phyloP scores from a whole-genome alignment of 1,140 invertebrate genomes.

The Aradophagus sp. region DNA sequence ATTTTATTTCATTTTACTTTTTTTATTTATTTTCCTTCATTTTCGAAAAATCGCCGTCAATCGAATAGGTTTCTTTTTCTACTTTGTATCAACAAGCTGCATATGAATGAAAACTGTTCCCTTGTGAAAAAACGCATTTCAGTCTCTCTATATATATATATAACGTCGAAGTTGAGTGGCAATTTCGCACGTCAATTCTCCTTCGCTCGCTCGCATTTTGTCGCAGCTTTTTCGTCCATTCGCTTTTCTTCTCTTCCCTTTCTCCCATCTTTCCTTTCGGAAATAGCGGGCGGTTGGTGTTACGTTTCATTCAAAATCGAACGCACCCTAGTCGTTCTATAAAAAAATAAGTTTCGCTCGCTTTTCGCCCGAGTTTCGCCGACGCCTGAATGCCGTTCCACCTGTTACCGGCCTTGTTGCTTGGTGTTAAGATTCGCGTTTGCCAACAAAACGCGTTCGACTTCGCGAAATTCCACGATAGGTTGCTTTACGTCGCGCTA shows the following conservation, averaged over 20 bases:
- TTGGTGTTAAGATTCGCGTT: no score
- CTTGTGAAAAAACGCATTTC: slow-evolving; percentile 48
- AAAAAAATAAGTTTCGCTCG: slow-evolving; percentile 39
- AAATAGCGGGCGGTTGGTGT: slow-evolving; percentile 41
- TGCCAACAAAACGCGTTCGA: no score
- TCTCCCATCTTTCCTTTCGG: slow-evolving; percentile 7
- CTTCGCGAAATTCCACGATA: no score
- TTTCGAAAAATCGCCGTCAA: slow-evolving; percentile 25
- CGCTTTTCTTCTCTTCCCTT: no score
- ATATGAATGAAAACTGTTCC: slow-evolving; percentile 54
- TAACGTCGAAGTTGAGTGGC: slow-evolving; percentile 42
- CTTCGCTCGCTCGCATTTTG: no score
- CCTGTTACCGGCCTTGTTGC: no score
- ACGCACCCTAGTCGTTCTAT: slow-evolving; percentile 20
- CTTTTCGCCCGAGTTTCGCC: slow-evolving; percentile 1
- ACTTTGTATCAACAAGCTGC: slow-evolving; percentile 37
- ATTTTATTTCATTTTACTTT: no score
- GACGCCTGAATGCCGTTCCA: neutral
- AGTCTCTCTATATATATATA: slow-evolving; percentile 43
- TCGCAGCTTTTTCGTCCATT: slow-evolving; percentile 8
- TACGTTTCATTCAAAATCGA: slow-evolving; percentile 46
- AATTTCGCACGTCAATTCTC: slow-evolving; percentile 34
- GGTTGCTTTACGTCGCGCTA: no score
- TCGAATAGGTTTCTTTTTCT: slow-evolving; percentile 32
- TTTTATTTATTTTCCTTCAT: no score